A percentile compares a stretch with the other conserved stretches of the same genome.
Conservation (phyloP, 2,113 vertebrate genomes). For the Hepsetus odoe region DNA sequence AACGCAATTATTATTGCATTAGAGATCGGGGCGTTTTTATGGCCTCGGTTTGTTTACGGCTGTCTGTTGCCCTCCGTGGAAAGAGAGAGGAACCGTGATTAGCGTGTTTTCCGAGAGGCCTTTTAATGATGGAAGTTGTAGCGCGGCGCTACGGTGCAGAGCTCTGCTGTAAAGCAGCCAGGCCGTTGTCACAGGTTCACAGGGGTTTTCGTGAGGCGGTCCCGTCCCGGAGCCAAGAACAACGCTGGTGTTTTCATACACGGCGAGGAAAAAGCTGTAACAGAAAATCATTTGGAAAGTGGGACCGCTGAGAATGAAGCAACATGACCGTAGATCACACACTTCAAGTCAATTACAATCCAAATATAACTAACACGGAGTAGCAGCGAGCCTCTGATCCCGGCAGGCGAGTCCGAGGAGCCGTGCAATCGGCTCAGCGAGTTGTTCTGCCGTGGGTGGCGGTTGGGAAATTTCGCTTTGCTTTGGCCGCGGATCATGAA, state of each 20-base stretch:
- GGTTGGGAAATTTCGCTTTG: background rate
- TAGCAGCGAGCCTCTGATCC: constrained; percentile 1
- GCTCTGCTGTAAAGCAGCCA: constrained; percentile 27
- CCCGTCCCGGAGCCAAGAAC: constrained; percentile 39
- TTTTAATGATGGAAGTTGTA: constrained; percentile 50
- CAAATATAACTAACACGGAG: background rate
- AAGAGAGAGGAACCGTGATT: constrained; percentile 43
- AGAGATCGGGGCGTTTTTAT: constrained; percentile 41
- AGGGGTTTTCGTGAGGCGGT: constrained; percentile 21
- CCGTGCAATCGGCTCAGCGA: background rate
- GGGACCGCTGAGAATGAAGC: constrained; percentile 28
- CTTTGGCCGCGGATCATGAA: background rate
- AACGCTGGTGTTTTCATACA: constrained; percentile 27
- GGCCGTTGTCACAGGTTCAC: constrained; percentile 14
- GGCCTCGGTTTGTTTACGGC: constrained; percentile 39
- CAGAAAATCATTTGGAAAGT: constrained; percentile 26
- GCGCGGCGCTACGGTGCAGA: constrained; percentile 11
- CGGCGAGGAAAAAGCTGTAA: constrained; percentile 24
- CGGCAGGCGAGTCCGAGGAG: background rate
- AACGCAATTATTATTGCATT: constrained; percentile 37
- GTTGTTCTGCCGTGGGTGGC: background rate
- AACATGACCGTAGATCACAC: constrained; percentile 20
- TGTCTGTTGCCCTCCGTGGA: constrained; percentile 26
- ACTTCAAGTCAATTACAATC: constrained; percentile 13
- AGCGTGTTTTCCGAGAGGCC: constrained; percentile 36